Evolutionary conservation across 2,797 vertebrate species (phyloP), one percentile per base, ranked within the genome.

Genomic region (Gypaetus barbatus): DNA sequence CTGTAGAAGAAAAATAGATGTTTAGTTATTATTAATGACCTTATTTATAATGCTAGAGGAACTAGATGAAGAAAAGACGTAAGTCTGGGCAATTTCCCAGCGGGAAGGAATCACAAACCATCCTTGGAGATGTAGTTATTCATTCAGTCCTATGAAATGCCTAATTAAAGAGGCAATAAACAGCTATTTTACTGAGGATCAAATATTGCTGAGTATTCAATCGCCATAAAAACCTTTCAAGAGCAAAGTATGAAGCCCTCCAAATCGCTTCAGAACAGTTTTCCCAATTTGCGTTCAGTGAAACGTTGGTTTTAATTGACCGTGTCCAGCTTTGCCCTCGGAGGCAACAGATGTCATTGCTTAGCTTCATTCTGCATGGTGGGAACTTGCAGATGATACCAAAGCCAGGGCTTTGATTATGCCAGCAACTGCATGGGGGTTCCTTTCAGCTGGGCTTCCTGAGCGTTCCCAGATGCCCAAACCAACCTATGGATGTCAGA

Each of bases 121-220:
- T 93, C 78, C 84, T 96, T 76, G 74, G 90, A 96, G 86, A 95
- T 92, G 58, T 68, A 87, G 88, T 95, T 96, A 93, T 79, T 97
- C 93, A 95, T 97, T 94, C 86, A 92, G 76, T 88, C 85, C 93
- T 96, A 90, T 88, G 90, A 97, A 96, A 96, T 93, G 87, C 84
- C 95, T 96, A 93, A 97, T 96, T 97, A 96, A 97, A 94, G 94
- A 96, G 85, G 95, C 90, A 97, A 96, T 94, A 93, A 94, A 89
- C 93, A 96, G 80, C 84, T 93, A 87, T 76, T 96, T 95, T 90
- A 87, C 81, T 77, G 85, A 92, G 81, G 80, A 92, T 94, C 92
- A 82, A 95, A 95, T 92, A 92, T 88, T 96, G 86, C 90, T 95
- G 94, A 93, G 71, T 92, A 91, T 91, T 91, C 95, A 89, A 10